These are phyloP conservation scores for Volucella inflata DNA, from an alignment of 2,888 invertebrate genomes.

Conservation along the genomic window DNA sequence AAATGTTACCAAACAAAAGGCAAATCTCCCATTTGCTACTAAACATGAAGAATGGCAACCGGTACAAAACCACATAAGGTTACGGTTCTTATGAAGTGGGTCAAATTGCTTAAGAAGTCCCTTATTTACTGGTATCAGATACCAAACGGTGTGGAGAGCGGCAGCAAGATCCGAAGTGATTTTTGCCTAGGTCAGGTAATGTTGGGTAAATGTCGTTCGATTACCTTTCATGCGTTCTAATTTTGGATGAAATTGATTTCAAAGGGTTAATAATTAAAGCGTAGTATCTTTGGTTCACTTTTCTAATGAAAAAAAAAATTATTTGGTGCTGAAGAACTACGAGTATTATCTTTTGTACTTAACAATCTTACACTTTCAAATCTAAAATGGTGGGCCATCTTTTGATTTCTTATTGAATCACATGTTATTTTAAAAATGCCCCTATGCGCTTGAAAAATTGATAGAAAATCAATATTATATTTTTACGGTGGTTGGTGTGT, in stretches of 20 bases:
- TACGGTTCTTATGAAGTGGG: conserved; percentile 22
- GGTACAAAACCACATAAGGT: conserved; percentile 10
- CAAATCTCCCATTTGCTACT: conserved; percentile 14
- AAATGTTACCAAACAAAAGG: conserved; percentile 44
- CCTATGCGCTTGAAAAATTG: too few species aligned
- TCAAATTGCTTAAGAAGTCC: conserved; percentile 7
- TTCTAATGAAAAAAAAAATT: not conserved
- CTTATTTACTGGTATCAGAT: not conserved
- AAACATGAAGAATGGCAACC: conserved; percentile 1
- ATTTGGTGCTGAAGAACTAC: not conserved
- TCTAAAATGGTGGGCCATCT: too few species aligned
- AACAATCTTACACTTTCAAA: too few species aligned
- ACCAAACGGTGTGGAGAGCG: not conserved
- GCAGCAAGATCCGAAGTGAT: conserved; percentile 12
- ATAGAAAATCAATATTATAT: too few species aligned
- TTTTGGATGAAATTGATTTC: conserved; percentile 8
- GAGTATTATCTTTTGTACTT: too few species aligned
- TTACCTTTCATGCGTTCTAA: conserved; percentile 32
- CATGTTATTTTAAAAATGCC: too few species aligned
- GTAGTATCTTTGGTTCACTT: not conserved
- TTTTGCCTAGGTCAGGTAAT: conserved; percentile 41
- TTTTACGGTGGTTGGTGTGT: too few species aligned
- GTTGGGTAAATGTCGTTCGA: conserved; percentile 25
- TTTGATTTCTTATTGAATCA: too few species aligned
- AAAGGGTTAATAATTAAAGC: conserved; percentile 28